Conservation (phyloP, 2,113 vertebrate genomes). For the Spilogale gracilis region DNA sequence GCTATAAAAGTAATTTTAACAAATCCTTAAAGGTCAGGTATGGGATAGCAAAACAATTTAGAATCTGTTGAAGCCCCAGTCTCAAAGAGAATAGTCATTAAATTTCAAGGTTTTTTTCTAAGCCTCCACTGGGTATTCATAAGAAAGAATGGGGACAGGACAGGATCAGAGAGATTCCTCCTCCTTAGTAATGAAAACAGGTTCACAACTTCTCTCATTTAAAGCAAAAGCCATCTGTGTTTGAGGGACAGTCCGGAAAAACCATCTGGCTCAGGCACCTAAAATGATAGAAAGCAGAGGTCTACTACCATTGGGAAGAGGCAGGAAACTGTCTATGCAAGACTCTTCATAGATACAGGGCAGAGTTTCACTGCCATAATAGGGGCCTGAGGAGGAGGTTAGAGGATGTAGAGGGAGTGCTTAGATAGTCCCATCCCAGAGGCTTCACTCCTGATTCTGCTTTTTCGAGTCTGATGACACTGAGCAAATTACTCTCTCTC, state of each 20-base stretch:
- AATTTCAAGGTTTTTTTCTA: not conserved
- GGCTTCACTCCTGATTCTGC: not conserved
- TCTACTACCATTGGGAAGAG: not conserved
- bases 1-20: not conserved
- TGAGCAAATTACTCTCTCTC: not conserved
- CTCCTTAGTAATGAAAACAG: not conserved
- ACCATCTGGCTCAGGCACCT: not conserved
- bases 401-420: rapidly evolving
- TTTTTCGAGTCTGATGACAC: not conserved
- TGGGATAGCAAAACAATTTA: not conserved
- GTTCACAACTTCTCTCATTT: not conserved
- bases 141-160: not conserved
- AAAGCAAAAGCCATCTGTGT: not conserved
- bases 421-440: not conserved
- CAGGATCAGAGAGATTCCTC: not conserved
- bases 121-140: not conserved
- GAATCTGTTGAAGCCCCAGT: not conserved
- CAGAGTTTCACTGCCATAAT: not conserved
- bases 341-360: not conserved
- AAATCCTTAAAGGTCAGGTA: not conserved
- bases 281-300: not conserved
- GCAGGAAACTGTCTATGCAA: not conserved
- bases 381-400: too few species aligned
- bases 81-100: not conserved
- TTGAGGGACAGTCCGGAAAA: not conserved